phyloP scores from a whole-genome alignment of 2,113 vertebrate genomes.

The Nibea albiflora region DNA sequence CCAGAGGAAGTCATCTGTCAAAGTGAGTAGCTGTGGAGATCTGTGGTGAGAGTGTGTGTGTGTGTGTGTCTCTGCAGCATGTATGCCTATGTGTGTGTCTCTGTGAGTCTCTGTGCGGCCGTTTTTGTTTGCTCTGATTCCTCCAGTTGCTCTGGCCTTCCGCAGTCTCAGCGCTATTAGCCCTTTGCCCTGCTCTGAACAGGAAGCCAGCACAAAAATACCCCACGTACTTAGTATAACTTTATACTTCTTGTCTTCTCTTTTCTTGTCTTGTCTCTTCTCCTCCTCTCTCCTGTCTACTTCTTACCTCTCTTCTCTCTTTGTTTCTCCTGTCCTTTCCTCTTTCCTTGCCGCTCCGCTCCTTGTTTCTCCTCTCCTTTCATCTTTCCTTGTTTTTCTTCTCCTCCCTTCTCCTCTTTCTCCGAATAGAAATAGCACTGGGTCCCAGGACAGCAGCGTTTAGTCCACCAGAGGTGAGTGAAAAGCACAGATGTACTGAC shows the following conservation, averaged over 20 bases:
- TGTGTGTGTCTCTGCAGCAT: slow-evolving; percentile 30
- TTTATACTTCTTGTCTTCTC: background rate
- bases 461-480: slow-evolving; percentile 42
- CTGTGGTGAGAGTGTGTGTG: slow-evolving; percentile 39
- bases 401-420: background rate
- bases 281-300: background rate
- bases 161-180: slow-evolving; percentile 66
- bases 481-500: slow-evolving; percentile 43
- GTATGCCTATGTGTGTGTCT: slow-evolving; percentile 23
- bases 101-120: slow-evolving; percentile 27
- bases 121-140: slow-evolving; percentile 70
- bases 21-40: slow-evolving; percentile 34
- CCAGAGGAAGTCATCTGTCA: slow-evolving; percentile 63
- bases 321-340: background rate
- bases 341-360: background rate
- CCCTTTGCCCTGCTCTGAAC: slow-evolving; percentile 64
- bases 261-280: background rate
- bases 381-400: background rate
- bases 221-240: slow-evolving; percentile 11
- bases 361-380: background rate
- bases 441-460: slow-evolving; percentile 33
- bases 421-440: slow-evolving; percentile 32
- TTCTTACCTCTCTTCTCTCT: background rate
- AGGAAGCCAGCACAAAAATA: slow-evolving; percentile 26
- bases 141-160: slow-evolving; percentile 52